Conservation (phyloP, 1,140 invertebrate genomes). For the Laupala kohalensis region DNA sequence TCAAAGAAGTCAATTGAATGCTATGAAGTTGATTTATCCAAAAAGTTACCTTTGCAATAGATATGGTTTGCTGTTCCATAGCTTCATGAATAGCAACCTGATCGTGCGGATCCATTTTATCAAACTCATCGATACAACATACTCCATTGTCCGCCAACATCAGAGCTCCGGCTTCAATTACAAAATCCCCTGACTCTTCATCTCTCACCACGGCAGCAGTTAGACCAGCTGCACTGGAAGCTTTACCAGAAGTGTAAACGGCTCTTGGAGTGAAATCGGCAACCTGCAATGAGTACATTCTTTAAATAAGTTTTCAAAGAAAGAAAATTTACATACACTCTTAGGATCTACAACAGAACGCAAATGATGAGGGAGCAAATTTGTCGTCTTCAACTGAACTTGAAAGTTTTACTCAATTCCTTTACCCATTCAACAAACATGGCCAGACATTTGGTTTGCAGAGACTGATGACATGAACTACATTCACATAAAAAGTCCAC, state of each 20-base stretch:
- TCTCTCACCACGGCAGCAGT: constrained; percentile 95
- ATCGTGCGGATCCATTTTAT: constrained; percentile 97
- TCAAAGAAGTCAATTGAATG: no score
- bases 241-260: constrained; percentile 97
- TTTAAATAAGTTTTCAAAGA: not conserved
- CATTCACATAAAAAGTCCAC: no score
- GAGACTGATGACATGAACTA: no score
- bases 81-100: constrained; percentile 99
- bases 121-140: constrained; percentile 99
- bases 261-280: constrained; percentile 91
- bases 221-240: constrained; percentile 91
- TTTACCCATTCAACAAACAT: no score
- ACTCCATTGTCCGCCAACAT: constrained; percentile 99
- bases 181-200: constrained; percentile 96
- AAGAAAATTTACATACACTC: not conserved
- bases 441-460: no score
- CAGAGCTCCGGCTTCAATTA: constrained; percentile 97
- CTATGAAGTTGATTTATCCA: no score
- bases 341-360: no score
- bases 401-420: no score
- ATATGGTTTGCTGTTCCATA: constrained; percentile 99
- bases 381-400: no score
- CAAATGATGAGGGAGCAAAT: no score
- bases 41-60: constrained; percentile 85
- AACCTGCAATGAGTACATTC: constrained; percentile 36